phyloP scores from a whole-genome alignment of 2,797 vertebrate genomes.

The Pantherophis alleghaniensis region DNA sequence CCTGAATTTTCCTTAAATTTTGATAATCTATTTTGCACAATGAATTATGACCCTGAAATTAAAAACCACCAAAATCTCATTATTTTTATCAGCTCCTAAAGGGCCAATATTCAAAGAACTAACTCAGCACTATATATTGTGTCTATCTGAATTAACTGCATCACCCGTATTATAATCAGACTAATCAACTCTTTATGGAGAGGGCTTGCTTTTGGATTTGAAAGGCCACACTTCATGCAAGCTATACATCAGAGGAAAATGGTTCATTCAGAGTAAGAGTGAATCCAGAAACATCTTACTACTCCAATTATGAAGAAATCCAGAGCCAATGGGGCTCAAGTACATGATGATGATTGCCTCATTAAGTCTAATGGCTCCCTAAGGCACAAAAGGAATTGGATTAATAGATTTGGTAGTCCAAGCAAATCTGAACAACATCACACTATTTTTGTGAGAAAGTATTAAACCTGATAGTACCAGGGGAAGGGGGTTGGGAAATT shows the following conservation, averaged over 20 bases:
- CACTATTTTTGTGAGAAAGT: conserved; percentile 31
- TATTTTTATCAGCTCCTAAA: background rate
- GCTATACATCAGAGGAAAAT: conserved; percentile 47
- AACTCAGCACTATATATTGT: background rate
- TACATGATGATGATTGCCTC: conserved; percentile 49
- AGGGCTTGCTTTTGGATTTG: background rate
- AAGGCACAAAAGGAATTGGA: conserved; percentile 58
- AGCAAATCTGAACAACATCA: conserved; percentile 52
- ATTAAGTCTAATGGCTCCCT: conserved; percentile 66
- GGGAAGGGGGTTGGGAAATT: conserved; percentile 24
- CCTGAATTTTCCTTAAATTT: background rate
- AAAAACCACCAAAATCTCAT: background rate
- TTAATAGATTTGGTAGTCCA: conserved; percentile 56
- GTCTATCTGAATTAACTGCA: background rate
- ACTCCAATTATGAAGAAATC: conserved; percentile 60
- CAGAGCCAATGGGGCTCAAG: conserved; percentile 53
- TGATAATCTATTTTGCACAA: background rate
- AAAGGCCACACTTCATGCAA: background rate
- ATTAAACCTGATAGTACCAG: conserved; percentile 38
- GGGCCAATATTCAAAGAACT: background rate
- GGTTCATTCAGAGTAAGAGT: conserved; percentile 44
- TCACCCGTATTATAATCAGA: background rate
- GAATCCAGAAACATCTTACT: conserved; percentile 43
- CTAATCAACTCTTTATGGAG: background rate
- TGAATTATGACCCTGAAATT: background rate